phyloP scores from a whole-genome alignment of 2,113 vertebrate genomes.

The Eretmochelys imbricata region DNA sequence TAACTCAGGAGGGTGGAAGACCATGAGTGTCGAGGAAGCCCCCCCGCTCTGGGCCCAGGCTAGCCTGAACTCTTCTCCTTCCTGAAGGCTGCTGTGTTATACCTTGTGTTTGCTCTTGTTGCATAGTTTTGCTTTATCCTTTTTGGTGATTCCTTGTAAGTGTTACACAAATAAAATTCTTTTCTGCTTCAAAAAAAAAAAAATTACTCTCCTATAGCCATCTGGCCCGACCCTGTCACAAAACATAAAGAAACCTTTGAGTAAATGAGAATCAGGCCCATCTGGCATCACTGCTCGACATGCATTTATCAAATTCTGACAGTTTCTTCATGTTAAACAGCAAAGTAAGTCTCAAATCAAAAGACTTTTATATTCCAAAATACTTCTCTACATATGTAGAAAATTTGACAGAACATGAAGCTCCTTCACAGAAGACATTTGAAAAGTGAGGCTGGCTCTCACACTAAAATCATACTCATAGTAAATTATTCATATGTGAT shows the following conservation, averaged over 20 bases:
- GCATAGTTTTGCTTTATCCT: no score
- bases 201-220: no score
- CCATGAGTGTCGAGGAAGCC: no score
- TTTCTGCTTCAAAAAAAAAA: no score
- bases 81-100: no score
- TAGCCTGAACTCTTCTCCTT: no score
- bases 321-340: background rate
- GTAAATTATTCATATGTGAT: conserved; percentile 35
- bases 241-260: background rate
- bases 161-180: no score
- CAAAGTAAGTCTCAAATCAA: background rate
- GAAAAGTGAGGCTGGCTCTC: background rate
- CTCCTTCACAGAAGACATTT: background rate
- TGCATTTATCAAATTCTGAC: background rate
- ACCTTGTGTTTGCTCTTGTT: no score
- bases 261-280: rapidly evolving
- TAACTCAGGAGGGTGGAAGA: no score
- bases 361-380: background rate
- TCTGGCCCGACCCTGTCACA: no score
- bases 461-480: background rate
- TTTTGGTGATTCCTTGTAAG: no score
- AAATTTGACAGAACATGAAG: background rate
- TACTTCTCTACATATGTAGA: background rate
- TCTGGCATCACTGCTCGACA: rapidly evolving
- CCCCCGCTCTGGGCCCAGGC: no score